phyloP scores from a whole-genome alignment of 2,113 vertebrate genomes.

The Coryphaenoides rupestris region DNA sequence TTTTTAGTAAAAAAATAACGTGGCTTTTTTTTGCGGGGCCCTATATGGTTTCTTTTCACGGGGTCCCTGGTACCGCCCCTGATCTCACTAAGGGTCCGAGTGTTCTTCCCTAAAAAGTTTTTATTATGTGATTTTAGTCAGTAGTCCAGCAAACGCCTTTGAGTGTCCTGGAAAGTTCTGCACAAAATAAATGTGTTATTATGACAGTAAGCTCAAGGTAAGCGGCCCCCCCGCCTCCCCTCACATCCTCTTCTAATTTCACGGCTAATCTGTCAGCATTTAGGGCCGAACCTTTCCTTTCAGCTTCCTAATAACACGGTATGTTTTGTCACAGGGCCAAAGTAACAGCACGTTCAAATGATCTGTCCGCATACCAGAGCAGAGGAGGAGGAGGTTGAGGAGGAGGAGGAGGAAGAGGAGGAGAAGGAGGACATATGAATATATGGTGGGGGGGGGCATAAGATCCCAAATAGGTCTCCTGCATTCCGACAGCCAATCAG shows the following conservation, averaged over 20 bases:
- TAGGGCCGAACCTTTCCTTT: constrained; percentile 4
- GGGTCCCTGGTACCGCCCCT: too few relatives aligned
- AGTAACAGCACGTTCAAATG: constrained; percentile 51
- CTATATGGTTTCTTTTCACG: too few relatives aligned
- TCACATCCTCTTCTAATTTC: not conserved
- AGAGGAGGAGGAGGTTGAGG: constrained; percentile 9
- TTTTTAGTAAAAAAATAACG: too few relatives aligned
- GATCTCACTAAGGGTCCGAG: too few relatives aligned
- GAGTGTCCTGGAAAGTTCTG: too few relatives aligned
- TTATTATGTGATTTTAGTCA: too few relatives aligned
- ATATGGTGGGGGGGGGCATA: constrained; percentile 39
- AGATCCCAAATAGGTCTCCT: constrained; percentile 48
- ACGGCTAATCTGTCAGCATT: constrained; percentile 37
- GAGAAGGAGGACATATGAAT: constrained; percentile 23
- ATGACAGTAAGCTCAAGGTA: too few relatives aligned
- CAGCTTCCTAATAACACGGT: constrained; percentile 40
- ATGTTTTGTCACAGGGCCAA: not conserved
- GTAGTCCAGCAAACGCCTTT: too few relatives aligned
- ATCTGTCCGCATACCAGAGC: constrained; percentile 42
- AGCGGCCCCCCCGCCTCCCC: not conserved
- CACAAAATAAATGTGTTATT: too few relatives aligned
- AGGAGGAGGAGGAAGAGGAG: too few relatives aligned
- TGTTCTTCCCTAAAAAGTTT: too few relatives aligned
- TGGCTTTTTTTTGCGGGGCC: too few relatives aligned
- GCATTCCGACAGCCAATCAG: constrained; percentile 32